Base-by-base conservation (phyloP, 2,797 vertebrate genomes). In the Gobio occitaniae region DNA sequence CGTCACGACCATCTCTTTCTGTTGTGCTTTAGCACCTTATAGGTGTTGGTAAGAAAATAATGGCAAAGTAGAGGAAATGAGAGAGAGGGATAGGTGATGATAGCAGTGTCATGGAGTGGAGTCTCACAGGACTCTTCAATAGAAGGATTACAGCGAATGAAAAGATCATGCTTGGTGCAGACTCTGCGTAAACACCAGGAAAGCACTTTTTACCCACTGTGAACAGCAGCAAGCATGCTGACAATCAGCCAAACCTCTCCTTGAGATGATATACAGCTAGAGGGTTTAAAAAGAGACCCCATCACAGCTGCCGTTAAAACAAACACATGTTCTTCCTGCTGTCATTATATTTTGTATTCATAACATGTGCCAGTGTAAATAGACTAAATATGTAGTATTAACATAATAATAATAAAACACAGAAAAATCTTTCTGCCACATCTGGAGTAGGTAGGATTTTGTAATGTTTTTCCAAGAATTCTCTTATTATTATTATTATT, bases 241-340 rank as follows among this genome's bases (percentile, higher is more conserved):
- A 87, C 48, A 77, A 84, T 69, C 6, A 68, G 63, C 65, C 82
- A 65, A 63, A 52, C 21, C 10, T 54, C 44, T 81, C 36, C 36
- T 66, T 61, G 76, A n/a, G 56, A 61, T 71, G 48, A 78, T 56
- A 52, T 63, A 71, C 3, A 47, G 19, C 83, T 68, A 41, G 25
- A 56, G 59, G 56, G 41, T 78, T 79, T 56, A 16, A 36, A 83
- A 75, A 48, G 21, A 78, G 29, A 16, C 54, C 25, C 66, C 32
- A 87, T 74, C 68, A 59, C 47, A 56, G 59, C 79, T 56, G 47
- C 29, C 7, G 41, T 72, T 76, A 87, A 84, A 63, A 82, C n/a
- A 72, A 84, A 79, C 68, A 78, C 65, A 79, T 52, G 76, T 52
- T 78, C 21, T 38, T 19, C 38, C 54, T 38, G 52, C 66, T 56